Evolutionary conservation across 2,113 vertebrate species (phyloP).

Genomic region (Synchiropus splendidus): DNA sequence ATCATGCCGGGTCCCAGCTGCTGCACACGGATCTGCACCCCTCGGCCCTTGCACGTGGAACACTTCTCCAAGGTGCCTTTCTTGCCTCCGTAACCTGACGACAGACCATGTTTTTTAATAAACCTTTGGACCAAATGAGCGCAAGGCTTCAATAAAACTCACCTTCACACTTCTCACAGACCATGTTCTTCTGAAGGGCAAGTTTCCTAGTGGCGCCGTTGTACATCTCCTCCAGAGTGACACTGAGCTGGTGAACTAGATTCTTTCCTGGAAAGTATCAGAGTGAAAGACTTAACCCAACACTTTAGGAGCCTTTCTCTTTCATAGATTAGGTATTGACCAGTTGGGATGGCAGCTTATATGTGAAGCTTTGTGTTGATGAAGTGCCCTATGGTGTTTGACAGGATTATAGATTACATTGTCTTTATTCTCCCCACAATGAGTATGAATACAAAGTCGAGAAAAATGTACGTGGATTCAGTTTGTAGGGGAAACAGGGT

Average conservation of each 20-base stretch:
- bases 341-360: no score
- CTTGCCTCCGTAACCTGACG: constrained; percentile 83
- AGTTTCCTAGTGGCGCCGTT: constrained; percentile 86
- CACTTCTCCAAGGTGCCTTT: constrained; percentile 88
- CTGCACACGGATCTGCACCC: constrained; percentile 83
- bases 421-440: no score
- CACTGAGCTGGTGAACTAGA: constrained; percentile 84
- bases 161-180: constrained; percentile 97
- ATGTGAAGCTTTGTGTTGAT: no score
- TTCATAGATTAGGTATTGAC: background rate
- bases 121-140: background rate
- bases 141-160: constrained; percentile 24
- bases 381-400: no score
- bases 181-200: constrained; percentile 90
- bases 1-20: constrained; percentile 96
- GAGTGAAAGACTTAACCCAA: no score
- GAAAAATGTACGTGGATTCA: no score
- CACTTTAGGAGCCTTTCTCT: background rate
- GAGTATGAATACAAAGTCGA: no score
- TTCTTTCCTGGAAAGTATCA: constrained; percentile 76
- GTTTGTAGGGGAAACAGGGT: no score
- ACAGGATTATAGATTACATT: no score
- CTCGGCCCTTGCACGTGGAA: constrained; percentile 83
- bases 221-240: constrained; percentile 91
- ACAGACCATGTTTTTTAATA: background rate